phyloP scores from a whole-genome alignment of 2,888 invertebrate genomes.

The Pimpla rufipes region DNA sequence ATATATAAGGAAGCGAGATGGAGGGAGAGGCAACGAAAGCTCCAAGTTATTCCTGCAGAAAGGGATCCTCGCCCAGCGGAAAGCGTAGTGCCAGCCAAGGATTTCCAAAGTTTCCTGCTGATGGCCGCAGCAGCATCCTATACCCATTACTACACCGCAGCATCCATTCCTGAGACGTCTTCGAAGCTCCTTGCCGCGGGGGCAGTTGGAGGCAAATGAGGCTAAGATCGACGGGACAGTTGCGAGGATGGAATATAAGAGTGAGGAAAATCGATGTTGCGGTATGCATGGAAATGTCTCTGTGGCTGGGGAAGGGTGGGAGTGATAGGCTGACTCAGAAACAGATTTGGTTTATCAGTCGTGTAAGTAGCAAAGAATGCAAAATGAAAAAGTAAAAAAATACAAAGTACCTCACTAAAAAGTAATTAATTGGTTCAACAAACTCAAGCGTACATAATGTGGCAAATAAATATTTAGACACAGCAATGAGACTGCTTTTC shows the following conservation, averaged over 20 bases:
- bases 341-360: slow-evolving; percentile 31
- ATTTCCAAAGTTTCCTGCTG: slow-evolving; percentile 58
- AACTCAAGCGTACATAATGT: too few relatives aligned
- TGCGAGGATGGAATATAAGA: slow-evolving; percentile 18
- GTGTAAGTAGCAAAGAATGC: background rate
- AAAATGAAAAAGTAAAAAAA: too few relatives aligned
- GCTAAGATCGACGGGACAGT: slow-evolving; percentile 48
- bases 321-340: background rate
- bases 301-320: slow-evolving; percentile 3
- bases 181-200: slow-evolving; percentile 6
- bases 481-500: too few relatives aligned
- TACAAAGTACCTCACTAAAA: too few relatives aligned
- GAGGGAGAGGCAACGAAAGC: slow-evolving; percentile 35
- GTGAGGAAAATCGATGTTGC: slow-evolving; percentile 52
- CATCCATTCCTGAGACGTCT: slow-evolving; percentile 36
- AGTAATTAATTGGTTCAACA: too few relatives aligned
- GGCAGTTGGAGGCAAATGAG: slow-evolving; percentile 48
- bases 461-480: too few relatives aligned
- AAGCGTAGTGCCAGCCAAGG: slow-evolving; percentile 46
- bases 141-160: slow-evolving; percentile 37
- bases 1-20: slow-evolving; percentile 3
- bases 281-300: slow-evolving; percentile 61
- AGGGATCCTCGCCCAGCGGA: slow-evolving; percentile 24
- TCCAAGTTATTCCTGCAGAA: slow-evolving; percentile 43
- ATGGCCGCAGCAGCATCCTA: slow-evolving; percentile 51